These are phyloP conservation scores for Drosophila cardini DNA, from an alignment of 1,140 invertebrate species.

Conservation along the genomic window DNA sequence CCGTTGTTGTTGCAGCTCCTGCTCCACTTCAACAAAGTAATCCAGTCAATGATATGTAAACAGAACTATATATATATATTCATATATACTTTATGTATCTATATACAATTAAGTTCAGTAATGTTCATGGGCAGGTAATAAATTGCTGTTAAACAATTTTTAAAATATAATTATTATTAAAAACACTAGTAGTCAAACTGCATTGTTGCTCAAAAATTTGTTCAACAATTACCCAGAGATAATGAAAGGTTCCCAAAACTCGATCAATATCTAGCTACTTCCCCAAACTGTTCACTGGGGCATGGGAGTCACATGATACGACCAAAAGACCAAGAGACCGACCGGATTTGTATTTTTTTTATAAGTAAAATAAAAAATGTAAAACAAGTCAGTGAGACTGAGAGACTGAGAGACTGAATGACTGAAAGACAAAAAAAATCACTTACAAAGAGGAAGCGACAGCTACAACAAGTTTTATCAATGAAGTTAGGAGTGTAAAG, in stretches of 20 bases:
- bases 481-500: conserved; percentile 60
- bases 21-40: no score
- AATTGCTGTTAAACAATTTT: background rate
- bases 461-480: conserved; percentile 72
- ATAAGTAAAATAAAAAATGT: conserved; percentile 23
- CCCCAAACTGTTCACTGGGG: conserved; percentile 44
- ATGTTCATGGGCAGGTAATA: background rate
- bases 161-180: background rate
- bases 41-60: background rate
- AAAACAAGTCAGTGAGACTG: conserved; percentile 17
- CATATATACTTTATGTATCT: background rate
- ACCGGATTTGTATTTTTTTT: conserved; percentile 58
- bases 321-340: conserved; percentile 8
- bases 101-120: background rate
- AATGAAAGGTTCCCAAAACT: background rate
- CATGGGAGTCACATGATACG: conserved; percentile 64
- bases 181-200: background rate
- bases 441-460: conserved; percentile 75
- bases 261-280: conserved; percentile 38
- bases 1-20: no score
- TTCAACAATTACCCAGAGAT: background rate
- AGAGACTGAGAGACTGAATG: background rate
- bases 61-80: background rate
- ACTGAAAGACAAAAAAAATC: conserved; percentile 54
- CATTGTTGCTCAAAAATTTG: background rate